Evolutionary conservation across 2,888 invertebrate species (phyloP).

Genomic region (Blera fallax): DNA sequence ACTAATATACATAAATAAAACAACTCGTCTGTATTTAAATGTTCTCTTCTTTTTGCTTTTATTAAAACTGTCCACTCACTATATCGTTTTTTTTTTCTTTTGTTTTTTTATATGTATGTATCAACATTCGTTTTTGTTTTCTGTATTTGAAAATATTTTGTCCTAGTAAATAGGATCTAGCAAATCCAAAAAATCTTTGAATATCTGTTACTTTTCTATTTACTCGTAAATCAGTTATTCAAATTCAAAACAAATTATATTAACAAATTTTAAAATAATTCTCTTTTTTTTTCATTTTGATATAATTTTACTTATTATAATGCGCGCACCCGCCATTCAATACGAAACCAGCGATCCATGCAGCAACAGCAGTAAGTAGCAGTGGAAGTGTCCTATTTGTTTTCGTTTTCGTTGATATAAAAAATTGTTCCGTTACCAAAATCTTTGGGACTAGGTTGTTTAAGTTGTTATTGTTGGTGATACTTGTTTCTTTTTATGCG

Average conservation of each 20-base stretch:
- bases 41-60: slow-evolving; percentile 37
- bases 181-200: slow-evolving; percentile 49
- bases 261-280: slow-evolving; percentile 18
- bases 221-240: slow-evolving; percentile 41
- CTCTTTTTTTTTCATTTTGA: not conserved
- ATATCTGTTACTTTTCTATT: slow-evolving; percentile 33
- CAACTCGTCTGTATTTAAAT: slow-evolving; percentile 14
- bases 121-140: slow-evolving; percentile 36
- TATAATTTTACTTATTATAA: slow-evolving; percentile 37
- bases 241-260: slow-evolving; percentile 47
- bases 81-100: slow-evolving; percentile 17
- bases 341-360: slow-evolving; percentile 31
- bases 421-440: slow-evolving; percentile 21
- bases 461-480: slow-evolving; percentile 7
- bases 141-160: slow-evolving; percentile 52
- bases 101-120: slow-evolving; percentile 4
- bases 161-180: slow-evolving; percentile 36
- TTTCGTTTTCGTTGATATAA: not conserved
- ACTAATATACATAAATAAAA: not conserved
- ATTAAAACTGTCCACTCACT: slow-evolving; percentile 65
- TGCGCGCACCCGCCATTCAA: slow-evolving; percentile 48
- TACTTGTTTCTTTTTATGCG: not conserved
- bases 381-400: not conserved
- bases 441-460: slow-evolving; percentile 58
- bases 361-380: slow-evolving; percentile 20